phyloP scores from a whole-genome alignment of 2,888 invertebrate genomes.

The Hemicrepidius hirtus region DNA sequence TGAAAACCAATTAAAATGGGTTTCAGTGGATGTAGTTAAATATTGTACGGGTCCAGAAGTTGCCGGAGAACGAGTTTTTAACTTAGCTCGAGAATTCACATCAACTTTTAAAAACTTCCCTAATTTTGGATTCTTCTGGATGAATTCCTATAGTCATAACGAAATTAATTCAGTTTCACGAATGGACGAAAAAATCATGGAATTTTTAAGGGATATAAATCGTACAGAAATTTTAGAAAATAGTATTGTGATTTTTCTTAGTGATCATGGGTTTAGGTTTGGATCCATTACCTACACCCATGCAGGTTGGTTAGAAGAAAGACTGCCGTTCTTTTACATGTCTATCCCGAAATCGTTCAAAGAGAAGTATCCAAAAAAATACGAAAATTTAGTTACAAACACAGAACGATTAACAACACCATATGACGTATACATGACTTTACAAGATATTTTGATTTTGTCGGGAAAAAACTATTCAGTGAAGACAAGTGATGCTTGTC shows the following conservation, averaged over 20 bases:
- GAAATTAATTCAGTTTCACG: slow-evolving; percentile 79
- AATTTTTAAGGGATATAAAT: slow-evolving; percentile 77
- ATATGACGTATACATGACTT: slow-evolving; percentile 84
- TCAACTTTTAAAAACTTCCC: slow-evolving; percentile 77
- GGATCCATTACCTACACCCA: slow-evolving; percentile 81
- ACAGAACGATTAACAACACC: slow-evolving; percentile 82
- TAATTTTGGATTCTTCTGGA: slow-evolving; percentile 88
- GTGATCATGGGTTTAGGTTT: slow-evolving; percentile 88
- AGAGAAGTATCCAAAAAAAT: slow-evolving; percentile 74
- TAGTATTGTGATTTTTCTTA: slow-evolving; percentile 83
- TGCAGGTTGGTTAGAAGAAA: slow-evolving; percentile 87
- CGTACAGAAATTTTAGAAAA: slow-evolving; percentile 77
- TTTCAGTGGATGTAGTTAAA: slow-evolving; percentile 59
- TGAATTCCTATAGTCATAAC: slow-evolving; percentile 87
- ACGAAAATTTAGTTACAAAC: slow-evolving; percentile 77
- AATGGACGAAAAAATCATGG: slow-evolving; percentile 78
- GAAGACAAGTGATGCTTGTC: slow-evolving; percentile 74
- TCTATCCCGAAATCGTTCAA: slow-evolving; percentile 81
- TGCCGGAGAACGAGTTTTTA: slow-evolving; percentile 80
- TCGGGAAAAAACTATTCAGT: slow-evolving; percentile 69
- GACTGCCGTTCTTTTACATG: slow-evolving; percentile 83
- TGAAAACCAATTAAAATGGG: slow-evolving; percentile 72
- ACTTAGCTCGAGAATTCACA: slow-evolving; percentile 82
- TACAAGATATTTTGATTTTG: slow-evolving; percentile 78
- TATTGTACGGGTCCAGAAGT: slow-evolving; percentile 77